Base-by-base conservation (phyloP, 30 jellyfish, hydroid and myxozoan species). In the Catostylus mosaicus region DNA sequence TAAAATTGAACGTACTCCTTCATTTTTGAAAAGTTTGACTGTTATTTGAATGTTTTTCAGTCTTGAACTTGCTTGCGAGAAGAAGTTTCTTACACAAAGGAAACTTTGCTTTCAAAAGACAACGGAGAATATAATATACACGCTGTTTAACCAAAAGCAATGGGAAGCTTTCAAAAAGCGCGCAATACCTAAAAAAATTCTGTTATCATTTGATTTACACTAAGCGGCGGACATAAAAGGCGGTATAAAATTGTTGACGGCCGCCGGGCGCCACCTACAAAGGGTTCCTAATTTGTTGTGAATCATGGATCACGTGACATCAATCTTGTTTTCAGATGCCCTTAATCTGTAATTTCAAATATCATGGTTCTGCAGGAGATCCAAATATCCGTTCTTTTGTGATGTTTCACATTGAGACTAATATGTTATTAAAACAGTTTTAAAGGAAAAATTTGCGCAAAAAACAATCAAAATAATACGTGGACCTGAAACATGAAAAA, bases 301-400 rank as follows among this genome's bases (percentile, higher is more conserved):
- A 7, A 20, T 52, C 67, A 26, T n/a, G 19, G 67, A 26, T 52
- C 67, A 52, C 67, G 67, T 52, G 67, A 10, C 29, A 52, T 52
- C 67, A 52, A 52, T 52, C 7, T 6, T 52, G 67, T 52, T 52
- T 52, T 52, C 24, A n/a, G 30, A 52, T 10, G 67, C 67, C 24
- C 19, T n/a, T 7, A 52, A 20, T 52, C 67, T 52, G 23, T 3
- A 3, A 16, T 3, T 16, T 52, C 19, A 52, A 52, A 52, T 26
- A n/a, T 6, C 67, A 52, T 52, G 67, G 26, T 10, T 26, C 67
- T 52, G 30, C 8, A 52, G 67, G 67, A 52, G 67, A 52, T 52
- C 24, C 30, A 16, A 10, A 52, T 52, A 52, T 52, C 67, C 67
- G 67, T 26, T 26, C 30, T 52, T 10, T 52, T 10, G 23, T 52